Conservation (phyloP, 2,888 invertebrate genomes). For the Steinernema scapterisci region DNA sequence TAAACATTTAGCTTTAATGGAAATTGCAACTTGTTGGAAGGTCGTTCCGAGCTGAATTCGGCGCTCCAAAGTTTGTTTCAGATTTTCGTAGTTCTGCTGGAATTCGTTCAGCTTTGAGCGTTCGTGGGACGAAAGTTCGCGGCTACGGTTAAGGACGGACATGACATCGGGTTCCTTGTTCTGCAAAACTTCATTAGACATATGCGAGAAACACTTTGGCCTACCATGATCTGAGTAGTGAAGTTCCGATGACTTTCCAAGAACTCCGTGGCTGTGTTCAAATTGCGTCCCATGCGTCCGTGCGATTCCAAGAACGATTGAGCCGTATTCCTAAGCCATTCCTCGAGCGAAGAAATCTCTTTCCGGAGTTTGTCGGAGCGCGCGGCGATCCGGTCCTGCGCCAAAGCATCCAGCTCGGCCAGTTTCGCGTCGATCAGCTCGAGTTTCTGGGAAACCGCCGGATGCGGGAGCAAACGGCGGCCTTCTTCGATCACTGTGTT, state of each 20-base stretch:
- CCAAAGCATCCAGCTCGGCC: constrained; percentile 52
- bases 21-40: constrained; percentile 55
- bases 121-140: constrained; percentile 46
- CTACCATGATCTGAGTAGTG: constrained; percentile 50
- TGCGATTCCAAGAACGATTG: constrained; percentile 55
- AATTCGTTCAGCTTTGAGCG: constrained; percentile 36
- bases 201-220: background rate
- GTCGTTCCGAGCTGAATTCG: constrained; percentile 58
- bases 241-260: constrained; percentile 53
- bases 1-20: background rate
- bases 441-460: constrained; percentile 42
- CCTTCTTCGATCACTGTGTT: constrained; percentile 56
- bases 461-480: constrained; percentile 48
- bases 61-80: constrained; percentile 56
- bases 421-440: constrained; percentile 50
- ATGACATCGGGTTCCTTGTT: constrained; percentile 52
- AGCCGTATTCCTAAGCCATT: constrained; percentile 55
- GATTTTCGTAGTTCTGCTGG: constrained; percentile 46
- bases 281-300: constrained; percentile 53
- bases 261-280: constrained; percentile 51
- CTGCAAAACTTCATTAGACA: constrained; percentile 34
- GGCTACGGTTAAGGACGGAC: constrained; percentile 44
- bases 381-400: constrained; percentile 50
- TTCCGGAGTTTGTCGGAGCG: constrained; percentile 36
- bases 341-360: constrained; percentile 34